Evolutionary conservation across 2,888 invertebrate species (phyloP).

Genomic region (Drosophila subquinaria): DNA sequence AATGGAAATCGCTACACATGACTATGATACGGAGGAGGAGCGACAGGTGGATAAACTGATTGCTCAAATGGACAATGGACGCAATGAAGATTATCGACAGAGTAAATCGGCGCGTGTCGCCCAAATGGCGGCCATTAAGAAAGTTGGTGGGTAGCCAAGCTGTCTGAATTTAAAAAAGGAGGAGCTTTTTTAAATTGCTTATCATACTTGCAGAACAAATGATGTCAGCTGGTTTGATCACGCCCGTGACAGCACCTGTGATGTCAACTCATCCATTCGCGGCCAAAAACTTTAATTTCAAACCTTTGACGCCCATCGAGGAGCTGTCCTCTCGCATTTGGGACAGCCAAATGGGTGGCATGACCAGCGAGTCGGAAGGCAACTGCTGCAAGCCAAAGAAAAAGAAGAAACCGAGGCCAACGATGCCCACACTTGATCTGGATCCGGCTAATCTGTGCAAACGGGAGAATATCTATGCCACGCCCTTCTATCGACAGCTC

Average conservation of each 20-base stretch:
- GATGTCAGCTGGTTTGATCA: conserved; percentile 85
- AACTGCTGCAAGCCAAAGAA: conserved; percentile 70
- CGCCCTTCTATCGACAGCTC: conserved; percentile 88
- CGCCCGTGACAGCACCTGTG: conserved; percentile 60
- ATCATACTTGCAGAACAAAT: conserved; percentile 85
- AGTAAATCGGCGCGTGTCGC: conserved; percentile 80
- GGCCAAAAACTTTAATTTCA: conserved; percentile 31
- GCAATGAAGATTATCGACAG: conserved; percentile 87
- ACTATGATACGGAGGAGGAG: conserved; percentile 88
- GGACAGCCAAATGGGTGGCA: conserved; percentile 62
- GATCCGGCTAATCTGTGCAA: conserved; percentile 82
- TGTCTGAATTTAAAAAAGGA: neutral
- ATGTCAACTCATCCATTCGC: conserved; percentile 86
- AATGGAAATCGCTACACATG: conserved; percentile 92
- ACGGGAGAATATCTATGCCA: conserved; percentile 86
- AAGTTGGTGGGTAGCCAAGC: conserved; percentile 83
- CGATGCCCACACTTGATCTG: conserved; percentile 62
- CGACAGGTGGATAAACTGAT: conserved; percentile 86
- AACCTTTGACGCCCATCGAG: conserved; percentile 72
- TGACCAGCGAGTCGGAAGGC: conserved; percentile 45
- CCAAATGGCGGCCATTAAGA: conserved; percentile 83
- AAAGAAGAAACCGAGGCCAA: conserved; percentile 59
- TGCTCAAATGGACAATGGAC: conserved; percentile 88
- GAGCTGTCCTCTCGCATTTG: conserved; percentile 76
- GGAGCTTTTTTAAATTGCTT: neutral